These are phyloP conservation scores for Triops cancriformis DNA, from an alignment of 1,140 invertebrate genomes.

Conservation along the genomic window DNA sequence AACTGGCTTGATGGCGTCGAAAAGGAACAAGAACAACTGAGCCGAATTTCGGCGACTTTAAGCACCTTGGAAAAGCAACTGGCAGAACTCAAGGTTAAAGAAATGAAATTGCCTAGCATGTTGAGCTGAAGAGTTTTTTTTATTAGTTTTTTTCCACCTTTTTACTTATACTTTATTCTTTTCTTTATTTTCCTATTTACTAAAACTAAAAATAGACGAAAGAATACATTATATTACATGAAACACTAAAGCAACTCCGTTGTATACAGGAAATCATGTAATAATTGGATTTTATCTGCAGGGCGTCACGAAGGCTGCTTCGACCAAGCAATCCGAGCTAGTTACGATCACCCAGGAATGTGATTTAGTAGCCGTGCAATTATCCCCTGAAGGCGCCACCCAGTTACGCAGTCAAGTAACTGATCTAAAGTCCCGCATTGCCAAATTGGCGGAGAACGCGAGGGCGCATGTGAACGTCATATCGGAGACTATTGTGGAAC, in stretches of 20 bases:
- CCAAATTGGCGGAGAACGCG: slow-evolving; percentile 59
- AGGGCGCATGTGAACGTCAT: slow-evolving; percentile 63
- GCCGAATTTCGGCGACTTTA: slow-evolving; percentile 20
- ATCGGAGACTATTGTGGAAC: slow-evolving; percentile 65
- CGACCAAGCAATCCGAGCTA: slow-evolving; percentile 68
- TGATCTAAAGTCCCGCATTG: slow-evolving; percentile 61
- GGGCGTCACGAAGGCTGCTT: slow-evolving; percentile 42
- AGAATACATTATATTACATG: no score
- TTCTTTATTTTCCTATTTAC: neutral
- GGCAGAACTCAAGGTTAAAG: slow-evolving; percentile 19
- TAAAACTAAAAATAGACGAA: no score
- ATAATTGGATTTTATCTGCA: neutral
- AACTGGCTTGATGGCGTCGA: slow-evolving; percentile 34
- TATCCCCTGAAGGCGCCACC: slow-evolving; percentile 64
- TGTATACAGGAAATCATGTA: neutral
- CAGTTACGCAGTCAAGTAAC: slow-evolving; percentile 59
- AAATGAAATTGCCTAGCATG: no score
- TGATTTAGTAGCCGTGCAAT: slow-evolving; percentile 62
- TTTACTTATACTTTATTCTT: slow-evolving; percentile 18
- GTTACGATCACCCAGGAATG: slow-evolving; percentile 66
- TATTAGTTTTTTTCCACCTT: neutral
- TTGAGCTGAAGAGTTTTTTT: no score
- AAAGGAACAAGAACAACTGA: slow-evolving; percentile 23
- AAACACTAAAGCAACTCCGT: no score
- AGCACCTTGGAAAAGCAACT: slow-evolving; percentile 33